Evolutionary conservation across 2,888 invertebrate genomes (phyloP), one percentile per base, ranked within the genome.

Genomic region (Gymnocheta viridis): DNA sequence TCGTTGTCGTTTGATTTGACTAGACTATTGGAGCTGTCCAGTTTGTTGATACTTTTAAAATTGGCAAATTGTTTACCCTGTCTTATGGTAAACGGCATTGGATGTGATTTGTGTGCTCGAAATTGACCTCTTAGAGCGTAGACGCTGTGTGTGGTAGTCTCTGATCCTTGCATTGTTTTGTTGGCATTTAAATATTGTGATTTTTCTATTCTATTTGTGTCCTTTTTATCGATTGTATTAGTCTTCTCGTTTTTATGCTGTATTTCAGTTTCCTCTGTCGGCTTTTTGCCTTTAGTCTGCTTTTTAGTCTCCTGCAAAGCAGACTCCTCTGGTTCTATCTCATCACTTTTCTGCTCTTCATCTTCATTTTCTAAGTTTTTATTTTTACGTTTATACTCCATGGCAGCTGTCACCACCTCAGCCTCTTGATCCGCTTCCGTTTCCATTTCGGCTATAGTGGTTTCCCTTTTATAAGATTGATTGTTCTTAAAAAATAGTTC

Each of bases 41-140:
- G 3, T 66, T 78, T 80, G 1, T 73, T 73, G 0, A 83, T n/a
- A 14, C 44, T 78, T 27, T 74, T 82, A 3, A 62, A 62, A 24
- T 56, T 69, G 17, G 7, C 19, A 72, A 81, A 81, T 38, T 84
- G 66, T 58, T 81, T 81, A 2, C 14, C 62, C n/a, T 77, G 51
- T 14, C 22, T 27, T 10, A 56, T 24, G 1, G 9, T 10, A 35
- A 69, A 80, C 4, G 35, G 44, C 9, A 12, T 60, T 24, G 80
- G 29, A 32, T 76, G 66, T 12, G 22, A 6, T 58, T 78, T 84
- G 1, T 47, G 17, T 24, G 77, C 6, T n/a, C 62, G 81, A 77
- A 89, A 90, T 80, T 90, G 89, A 0, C 90, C 90, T 47, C 90
- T 87, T 84, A 89, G 10, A 0, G 87, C 87, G 79, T 90, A 89